Evolutionary conservation across 2,113 vertebrate species (phyloP), one percentile per base, ranked within the genome.

Genomic region (Esox niger): DNA sequence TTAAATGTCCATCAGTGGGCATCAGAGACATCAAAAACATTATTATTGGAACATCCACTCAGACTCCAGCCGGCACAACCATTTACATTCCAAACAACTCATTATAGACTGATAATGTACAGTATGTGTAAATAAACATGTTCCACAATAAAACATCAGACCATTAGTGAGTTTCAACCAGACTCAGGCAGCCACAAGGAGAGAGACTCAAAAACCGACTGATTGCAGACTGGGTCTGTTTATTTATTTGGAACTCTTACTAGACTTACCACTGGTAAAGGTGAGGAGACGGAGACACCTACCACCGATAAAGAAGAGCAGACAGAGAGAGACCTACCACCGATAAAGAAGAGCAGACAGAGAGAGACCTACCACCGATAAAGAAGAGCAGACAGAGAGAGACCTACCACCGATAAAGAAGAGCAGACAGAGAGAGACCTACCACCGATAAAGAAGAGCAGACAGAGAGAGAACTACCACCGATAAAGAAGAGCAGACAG

Each of bases 1-100:
- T 79, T 75, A 79, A 76, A 77, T 73, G 73, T 69, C 35, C 70
- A 70, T 70, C 67, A 35, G 75, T 68, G 74, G 32, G 32, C 32
- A 33, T 2, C 32, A 35, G 33, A 35, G n/a, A n/a, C n/a, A n/a
- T n/a, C n/a, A n/a, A n/a, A n/a, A 30, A 2, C 64, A 71, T 77
- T 71, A 62, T 62, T 69, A 1, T 23, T 10, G 66, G 25, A 17
- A 29, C 21, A 30, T 54, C 70, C 74, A n/a, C 54, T 59, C 66
- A 69, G 73, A 74, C 76, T 78, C 74, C 72, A 69, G 65, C 52
- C 21, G 35, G 74, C 64, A 63, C 56, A 1, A 75, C 56, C 6
- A 15, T 79, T 83, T 70, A 70, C 62, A 84, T 70, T 73, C 68
- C 66, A 26, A 64, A 56, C 67, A 79, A 64, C 27, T 9, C 68